Conservation (phyloP, 2,113 vertebrate species). For the Semicossyphus pulcher region DNA sequence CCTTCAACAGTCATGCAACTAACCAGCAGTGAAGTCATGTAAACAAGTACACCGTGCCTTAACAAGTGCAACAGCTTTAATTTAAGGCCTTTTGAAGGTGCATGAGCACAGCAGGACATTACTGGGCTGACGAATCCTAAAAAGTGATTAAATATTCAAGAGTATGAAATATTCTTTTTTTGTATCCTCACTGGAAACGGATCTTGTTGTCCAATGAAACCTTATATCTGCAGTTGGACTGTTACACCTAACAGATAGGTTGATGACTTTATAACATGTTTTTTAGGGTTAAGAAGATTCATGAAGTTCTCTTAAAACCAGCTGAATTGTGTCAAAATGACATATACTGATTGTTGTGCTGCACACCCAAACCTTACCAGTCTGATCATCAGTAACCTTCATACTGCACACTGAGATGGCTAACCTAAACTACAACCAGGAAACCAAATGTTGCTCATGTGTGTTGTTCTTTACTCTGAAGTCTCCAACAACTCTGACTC, state of each 20-base stretch:
- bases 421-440: not conserved
- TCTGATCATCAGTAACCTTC: too few relatives aligned
- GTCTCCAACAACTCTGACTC: not conserved
- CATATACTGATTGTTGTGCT: not conserved
- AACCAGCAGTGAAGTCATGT: constrained; percentile 12
- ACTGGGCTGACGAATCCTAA: not conserved
- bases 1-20: constrained; percentile 12
- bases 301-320: not conserved
- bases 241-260: too few relatives aligned
- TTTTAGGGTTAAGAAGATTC: not conserved
- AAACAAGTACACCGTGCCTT: constrained; percentile 23
- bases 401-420: not conserved
- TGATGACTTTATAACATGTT: not conserved
- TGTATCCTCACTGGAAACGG: not conserved
- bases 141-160: not conserved
- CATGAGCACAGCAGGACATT: not conserved
- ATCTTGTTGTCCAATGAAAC: not conserved
- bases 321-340: not conserved
- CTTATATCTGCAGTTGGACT: not conserved
- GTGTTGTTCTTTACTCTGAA: not conserved
- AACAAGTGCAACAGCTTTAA: constrained; percentile 14
- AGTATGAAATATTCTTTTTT: not conserved
- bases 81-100: constrained; percentile 41
- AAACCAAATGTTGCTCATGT: not conserved
- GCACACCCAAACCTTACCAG: not conserved